Base-by-base conservation (phyloP, 2,888 invertebrate species). In the Hofmannophila pseudospretella region DNA sequence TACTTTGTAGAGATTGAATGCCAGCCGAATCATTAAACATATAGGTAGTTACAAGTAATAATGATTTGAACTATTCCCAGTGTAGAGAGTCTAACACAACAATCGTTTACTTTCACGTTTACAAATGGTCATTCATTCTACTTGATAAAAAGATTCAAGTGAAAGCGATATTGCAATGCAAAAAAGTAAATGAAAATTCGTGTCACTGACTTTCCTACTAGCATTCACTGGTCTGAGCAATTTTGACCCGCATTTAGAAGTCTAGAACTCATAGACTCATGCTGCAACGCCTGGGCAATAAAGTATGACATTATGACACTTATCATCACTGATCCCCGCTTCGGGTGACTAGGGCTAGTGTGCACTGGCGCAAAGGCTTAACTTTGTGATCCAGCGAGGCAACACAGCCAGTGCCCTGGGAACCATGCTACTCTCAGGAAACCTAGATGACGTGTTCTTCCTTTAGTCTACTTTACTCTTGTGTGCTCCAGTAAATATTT, bases 141-240 rank as follows among this genome's bases (percentile, higher is more conserved):
- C 55, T 70, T 67, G 56, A 75, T 76, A 73, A 84, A 77, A 80
- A 77, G 68, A 67, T 48, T 49, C 31, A 38, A 82, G 85, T 84
- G 85, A 86, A 86, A 86, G 85, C 68, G 79, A 77, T 82, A 84
- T 73, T 64, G 72, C 58, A 59, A 68, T 78, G 78, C 69, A 80
- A 84, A 85, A 80, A 84, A 70, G 59, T 63, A 67, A 78, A 80
- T 76, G 78, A 81, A 85, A 82, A 82, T 79, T 79, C 67, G 82
- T 81, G 81, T 82, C 81, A 73, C 73, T 71, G 69, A 69, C 78
- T 81, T 80, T 80, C 78, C 80, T 76, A 67, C 64, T 68, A 59
- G 66, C 65, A 69, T 66, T 71, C 63, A 54, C 66, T 61, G 58
- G 59, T 57, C 54, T 58, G 55, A 47, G 53, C 20, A n/a, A n/a